A percentile compares a stretch with the other conserved stretches of the same genome.
Conservation (phyloP, 2,113 vertebrate genomes). For the Pantherophis guttatus region DNA sequence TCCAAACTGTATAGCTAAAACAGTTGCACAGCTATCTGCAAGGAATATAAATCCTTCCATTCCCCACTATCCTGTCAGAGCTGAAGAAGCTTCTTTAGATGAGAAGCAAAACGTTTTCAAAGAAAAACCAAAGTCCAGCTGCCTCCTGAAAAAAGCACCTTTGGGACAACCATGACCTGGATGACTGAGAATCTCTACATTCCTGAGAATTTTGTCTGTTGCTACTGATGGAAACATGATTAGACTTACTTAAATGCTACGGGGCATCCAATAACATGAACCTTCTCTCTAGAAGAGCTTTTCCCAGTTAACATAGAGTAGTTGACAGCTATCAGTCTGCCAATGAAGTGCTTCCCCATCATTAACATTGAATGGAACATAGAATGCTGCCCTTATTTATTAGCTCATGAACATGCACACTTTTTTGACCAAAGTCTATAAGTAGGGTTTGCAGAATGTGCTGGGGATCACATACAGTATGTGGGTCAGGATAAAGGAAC, state of each 20-base stretch:
- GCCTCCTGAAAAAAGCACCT: too few species aligned
- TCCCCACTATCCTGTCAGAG: too few species aligned
- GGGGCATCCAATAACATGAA: not conserved
- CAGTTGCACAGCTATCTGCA: too few species aligned
- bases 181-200: too few species aligned
- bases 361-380: not conserved
- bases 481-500: not conserved
- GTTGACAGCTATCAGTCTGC: not conserved
- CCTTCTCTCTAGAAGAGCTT: not conserved
- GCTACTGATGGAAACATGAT: not conserved
- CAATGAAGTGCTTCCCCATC: not conserved
- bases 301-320: not conserved
- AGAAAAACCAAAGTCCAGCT: too few species aligned
- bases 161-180: too few species aligned
- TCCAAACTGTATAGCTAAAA: too few species aligned
- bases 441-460: not conserved
- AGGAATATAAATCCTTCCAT: too few species aligned
- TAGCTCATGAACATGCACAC: not conserved
- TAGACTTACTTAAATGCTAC: not conserved
- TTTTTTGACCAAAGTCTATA: not conserved
- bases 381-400: not conserved
- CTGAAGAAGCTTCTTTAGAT: too few species aligned
- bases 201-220: not conserved
- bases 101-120: too few species aligned
- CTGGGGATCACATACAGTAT: not conserved